Conservation (phyloP, 2,888 invertebrate genomes). For the Orthosia incerta region DNA sequence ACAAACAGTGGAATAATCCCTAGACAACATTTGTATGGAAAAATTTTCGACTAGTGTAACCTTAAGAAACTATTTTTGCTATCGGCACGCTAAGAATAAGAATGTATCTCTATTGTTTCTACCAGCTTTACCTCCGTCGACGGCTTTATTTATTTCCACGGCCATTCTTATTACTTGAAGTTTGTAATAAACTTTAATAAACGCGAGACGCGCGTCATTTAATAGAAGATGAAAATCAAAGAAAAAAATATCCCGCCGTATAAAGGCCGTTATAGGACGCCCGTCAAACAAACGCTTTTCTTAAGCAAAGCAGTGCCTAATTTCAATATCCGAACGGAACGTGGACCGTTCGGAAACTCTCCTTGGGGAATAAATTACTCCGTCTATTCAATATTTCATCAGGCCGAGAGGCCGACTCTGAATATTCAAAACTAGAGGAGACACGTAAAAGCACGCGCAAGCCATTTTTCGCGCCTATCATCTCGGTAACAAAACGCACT, state of each 20-base stretch:
- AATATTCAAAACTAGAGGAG: slow-evolving; percentile 91
- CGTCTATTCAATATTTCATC: slow-evolving; percentile 91
- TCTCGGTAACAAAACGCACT: slow-evolving; percentile 91
- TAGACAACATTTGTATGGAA: no score
- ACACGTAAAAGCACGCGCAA: slow-evolving; percentile 91
- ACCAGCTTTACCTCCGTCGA: slow-evolving; percentile 9
- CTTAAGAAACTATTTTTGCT: no score
- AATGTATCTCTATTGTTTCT: slow-evolving; percentile 17
- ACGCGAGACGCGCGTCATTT: slow-evolving; percentile 62
- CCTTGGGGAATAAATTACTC: slow-evolving; percentile 90
- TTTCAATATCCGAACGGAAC: slow-evolving; percentile 90
- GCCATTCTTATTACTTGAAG: slow-evolving; percentile 46
- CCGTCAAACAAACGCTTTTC: slow-evolving; percentile 89
- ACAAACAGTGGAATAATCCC: no score
- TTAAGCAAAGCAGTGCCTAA: slow-evolving; percentile 89
- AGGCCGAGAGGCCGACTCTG: slow-evolving; percentile 88
- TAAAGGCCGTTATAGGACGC: slow-evolving; percentile 75
- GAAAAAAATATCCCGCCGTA: slow-evolving; percentile 69
- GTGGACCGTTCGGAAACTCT: slow-evolving; percentile 88
- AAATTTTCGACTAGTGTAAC: no score
- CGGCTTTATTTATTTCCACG: slow-evolving; percentile 12
- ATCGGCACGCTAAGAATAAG: not conserved
- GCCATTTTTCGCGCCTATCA: slow-evolving; percentile 91
- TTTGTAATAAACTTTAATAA: slow-evolving; percentile 68
- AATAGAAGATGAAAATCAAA: slow-evolving; percentile 64